These are phyloP conservation scores for Agrypnia vestita DNA, from an alignment of 1,140 invertebrate species.

Conservation along the genomic window DNA sequence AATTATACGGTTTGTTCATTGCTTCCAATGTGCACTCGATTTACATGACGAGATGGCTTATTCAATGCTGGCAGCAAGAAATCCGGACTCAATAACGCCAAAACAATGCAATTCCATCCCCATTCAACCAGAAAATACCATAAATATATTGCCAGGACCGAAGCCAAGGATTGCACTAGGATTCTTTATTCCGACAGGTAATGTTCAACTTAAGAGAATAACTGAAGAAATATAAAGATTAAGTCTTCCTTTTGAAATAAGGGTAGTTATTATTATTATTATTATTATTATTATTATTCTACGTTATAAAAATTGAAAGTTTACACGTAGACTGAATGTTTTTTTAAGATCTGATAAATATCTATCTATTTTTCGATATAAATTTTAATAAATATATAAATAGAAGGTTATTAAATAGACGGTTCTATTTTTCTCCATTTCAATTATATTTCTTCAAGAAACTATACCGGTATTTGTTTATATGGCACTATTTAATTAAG, in stretches of 20 bases:
- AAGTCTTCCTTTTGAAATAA: not conserved
- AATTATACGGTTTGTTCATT: constrained; percentile 47
- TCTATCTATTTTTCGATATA: too few species aligned
- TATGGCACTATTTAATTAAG: too few species aligned
- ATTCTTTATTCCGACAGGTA: constrained; percentile 54
- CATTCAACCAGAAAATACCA: constrained; percentile 50
- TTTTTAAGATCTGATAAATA: too few species aligned
- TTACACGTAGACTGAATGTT: not conserved
- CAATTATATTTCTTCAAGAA: too few species aligned
- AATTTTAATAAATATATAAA: too few species aligned
- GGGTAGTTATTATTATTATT: too few species aligned
- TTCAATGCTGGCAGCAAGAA: constrained; percentile 37
- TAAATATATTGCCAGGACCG: constrained; percentile 49
- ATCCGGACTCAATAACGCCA: constrained; percentile 59
- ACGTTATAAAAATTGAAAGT: too few species aligned
- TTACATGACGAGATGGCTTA: constrained; percentile 50
- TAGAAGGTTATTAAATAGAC: too few species aligned
- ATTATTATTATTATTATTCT: too few species aligned
- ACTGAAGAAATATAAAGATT: constrained; percentile 2
- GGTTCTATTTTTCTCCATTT: too few species aligned
- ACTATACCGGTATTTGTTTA: too few species aligned
- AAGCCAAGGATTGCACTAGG: constrained; percentile 28
- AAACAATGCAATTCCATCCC: constrained; percentile 60
- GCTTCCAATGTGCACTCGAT: constrained; percentile 47
- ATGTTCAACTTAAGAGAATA: constrained; percentile 51